Evolutionary conservation across 2,113 vertebrate species (phyloP).

Genomic region (Formicarius rufipectus): DNA sequence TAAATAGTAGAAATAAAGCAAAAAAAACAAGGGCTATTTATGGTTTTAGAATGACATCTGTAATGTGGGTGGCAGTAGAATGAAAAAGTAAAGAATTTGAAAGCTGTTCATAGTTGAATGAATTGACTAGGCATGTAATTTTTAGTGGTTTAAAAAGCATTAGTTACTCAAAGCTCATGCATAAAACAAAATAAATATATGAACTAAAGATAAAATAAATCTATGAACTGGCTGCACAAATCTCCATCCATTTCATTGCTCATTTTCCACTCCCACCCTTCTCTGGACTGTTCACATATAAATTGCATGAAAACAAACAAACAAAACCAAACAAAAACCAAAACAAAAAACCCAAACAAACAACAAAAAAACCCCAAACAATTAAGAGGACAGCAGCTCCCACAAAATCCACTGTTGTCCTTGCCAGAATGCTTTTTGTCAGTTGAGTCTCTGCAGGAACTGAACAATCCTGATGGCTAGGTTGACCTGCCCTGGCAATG

Average conservation of each 20-base stretch:
- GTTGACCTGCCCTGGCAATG: background rate
- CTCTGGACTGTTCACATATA: background rate
- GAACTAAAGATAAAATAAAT: background rate
- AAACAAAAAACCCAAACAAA: too few relatives aligned
- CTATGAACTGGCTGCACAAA: background rate
- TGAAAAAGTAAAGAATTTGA: slow-evolving; percentile 49
- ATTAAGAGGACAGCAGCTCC: background rate
- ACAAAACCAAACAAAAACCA: too few relatives aligned
- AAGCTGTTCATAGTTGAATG: slow-evolving; percentile 29
- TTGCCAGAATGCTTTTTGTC: background rate
- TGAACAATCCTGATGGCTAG: background rate
- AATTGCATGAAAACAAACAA: background rate
- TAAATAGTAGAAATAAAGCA: slow-evolving; percentile 53
- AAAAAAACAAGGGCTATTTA: background rate
- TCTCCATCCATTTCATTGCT: background rate
- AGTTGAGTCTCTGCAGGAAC: background rate
- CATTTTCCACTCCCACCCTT: background rate
- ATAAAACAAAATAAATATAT: background rate
- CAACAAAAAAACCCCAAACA: too few relatives aligned
- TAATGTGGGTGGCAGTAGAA: slow-evolving; percentile 42
- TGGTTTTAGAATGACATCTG: slow-evolving; percentile 58
- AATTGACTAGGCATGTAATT: slow-evolving; percentile 19
- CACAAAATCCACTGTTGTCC: background rate
- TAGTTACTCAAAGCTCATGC: background rate
- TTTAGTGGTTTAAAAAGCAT: slow-evolving; percentile 13